These are phyloP conservation scores for Carollia perspicillata DNA, from an alignment of 2,113 vertebrate genomes.

Conservation along the genomic window DNA sequence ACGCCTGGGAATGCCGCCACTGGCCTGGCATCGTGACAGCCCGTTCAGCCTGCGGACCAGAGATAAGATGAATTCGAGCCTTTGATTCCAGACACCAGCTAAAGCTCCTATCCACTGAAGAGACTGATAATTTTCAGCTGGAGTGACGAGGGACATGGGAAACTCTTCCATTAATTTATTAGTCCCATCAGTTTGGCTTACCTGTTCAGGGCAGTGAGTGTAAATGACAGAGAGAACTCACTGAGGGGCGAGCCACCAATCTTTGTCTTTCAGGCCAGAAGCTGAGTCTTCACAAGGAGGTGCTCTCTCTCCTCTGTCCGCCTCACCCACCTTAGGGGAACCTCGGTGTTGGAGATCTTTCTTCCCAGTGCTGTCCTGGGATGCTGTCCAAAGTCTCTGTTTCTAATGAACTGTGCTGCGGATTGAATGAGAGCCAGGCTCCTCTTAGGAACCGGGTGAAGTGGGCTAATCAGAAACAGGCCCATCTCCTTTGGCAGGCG, in stretches of 20 bases:
- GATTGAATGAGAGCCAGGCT: neutral
- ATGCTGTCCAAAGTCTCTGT: neutral
- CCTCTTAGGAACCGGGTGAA: neutral
- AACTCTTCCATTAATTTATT: neutral
- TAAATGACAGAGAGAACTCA: neutral
- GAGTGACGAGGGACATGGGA: neutral
- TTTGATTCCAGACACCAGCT: neutral
- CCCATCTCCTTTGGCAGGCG: neutral
- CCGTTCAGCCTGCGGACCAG: neutral
- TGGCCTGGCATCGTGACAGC: neutral
- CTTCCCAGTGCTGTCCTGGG: neutral
- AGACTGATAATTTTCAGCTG: neutral
- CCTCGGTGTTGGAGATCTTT: neutral
- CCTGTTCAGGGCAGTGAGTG: neutral
- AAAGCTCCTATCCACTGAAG: neutral
- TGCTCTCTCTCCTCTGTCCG: neutral
- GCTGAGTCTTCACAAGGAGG: neutral
- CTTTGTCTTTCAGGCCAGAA: neutral
- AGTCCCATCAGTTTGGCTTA: neutral
- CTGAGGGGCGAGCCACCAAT: neutral
- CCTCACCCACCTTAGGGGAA: neutral
- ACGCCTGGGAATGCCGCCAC: neutral
- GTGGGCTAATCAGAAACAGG: neutral
- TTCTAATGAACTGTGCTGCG: neutral
- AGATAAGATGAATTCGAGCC: neutral